Evolutionary conservation across 2,888 invertebrate genomes (phyloP), one percentile per base, ranked within the genome.

Genomic region (Tetropium fuscum): DNA sequence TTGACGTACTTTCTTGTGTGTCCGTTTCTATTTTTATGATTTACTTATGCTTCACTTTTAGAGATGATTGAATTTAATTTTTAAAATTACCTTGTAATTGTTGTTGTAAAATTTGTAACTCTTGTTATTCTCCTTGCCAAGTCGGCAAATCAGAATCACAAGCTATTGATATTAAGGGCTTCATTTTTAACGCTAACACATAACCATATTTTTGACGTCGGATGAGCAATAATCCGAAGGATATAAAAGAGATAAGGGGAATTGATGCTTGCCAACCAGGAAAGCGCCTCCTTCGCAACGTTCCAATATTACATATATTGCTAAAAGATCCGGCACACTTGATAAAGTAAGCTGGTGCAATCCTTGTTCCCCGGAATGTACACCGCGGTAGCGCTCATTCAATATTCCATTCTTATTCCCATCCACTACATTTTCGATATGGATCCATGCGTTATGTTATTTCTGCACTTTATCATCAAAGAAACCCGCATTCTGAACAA

Each of bases 381-480:
- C 40, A 41, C 38, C 30, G 43, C 25, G 15, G 25, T 38, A 48
- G 40, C 49, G 53, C 72, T 75, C 73, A 75, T 74, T 74, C 69
- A 63, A 72, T 73, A 74, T 74, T 74, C 74, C 53, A 73, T 74
- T 75, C 73, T 74, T 76, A 74, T 75, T 75, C 74, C 75, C 66
- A 72, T 74, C 74, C 74, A 74, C 74, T 74, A 74, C 74, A 69
- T 74, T 75, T 68, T 70, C 71, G 72, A 76, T 76, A 74, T 76
- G 74, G 73, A 71, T 70, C 68, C 68, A 69, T 73, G 74, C 73
- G 74, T 76, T 75, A 74, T 74, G 73, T 72, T 71, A 65, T 64
- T 71, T 68, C 64, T 73, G 72, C 74, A 74, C 71, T 75, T 74
- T 74, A 75, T 75, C 74, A 74, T 76, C 75, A 72, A 71, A 71